Conservation (phyloP, 2,797 vertebrate species). For the Orestias chungarensis region DNA sequence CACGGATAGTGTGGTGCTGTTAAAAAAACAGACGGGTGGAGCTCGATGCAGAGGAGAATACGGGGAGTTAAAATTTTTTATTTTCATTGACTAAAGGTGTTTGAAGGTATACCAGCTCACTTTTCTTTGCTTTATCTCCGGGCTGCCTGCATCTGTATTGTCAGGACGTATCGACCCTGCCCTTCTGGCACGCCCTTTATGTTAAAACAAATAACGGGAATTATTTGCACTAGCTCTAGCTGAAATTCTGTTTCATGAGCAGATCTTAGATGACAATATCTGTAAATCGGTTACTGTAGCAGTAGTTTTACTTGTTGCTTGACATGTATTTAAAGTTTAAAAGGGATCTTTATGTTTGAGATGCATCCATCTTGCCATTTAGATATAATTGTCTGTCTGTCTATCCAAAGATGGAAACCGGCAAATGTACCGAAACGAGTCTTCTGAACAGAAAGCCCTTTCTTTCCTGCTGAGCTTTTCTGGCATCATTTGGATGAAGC, state of each 20-base stretch:
- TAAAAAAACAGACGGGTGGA: constrained; percentile 26
- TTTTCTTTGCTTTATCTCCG: constrained; percentile 20
- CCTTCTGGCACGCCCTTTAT: constrained; percentile 40
- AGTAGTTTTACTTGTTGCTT: not conserved
- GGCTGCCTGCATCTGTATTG: constrained; percentile 10
- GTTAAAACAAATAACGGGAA: constrained; percentile 50
- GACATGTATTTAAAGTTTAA: constrained; percentile 4
- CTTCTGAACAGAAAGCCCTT: constrained; percentile 36
- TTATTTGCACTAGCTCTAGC: constrained; percentile 28
- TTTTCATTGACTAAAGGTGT: constrained; percentile 23
- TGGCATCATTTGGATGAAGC: constrained; percentile 11
- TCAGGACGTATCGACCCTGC: constrained; percentile 25
- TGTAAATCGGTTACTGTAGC: not conserved
- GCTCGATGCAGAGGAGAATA: constrained; percentile 23
- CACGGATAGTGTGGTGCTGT: constrained; percentile 21
- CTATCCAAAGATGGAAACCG: constrained; percentile 7
- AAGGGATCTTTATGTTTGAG: not conserved
- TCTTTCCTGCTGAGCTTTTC: constrained; percentile 24
- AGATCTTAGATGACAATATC: not conserved
- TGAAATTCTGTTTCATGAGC: constrained; percentile 12
- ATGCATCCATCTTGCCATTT: no score
- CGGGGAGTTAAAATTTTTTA: constrained; percentile 30
- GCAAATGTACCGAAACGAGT: constrained; percentile 39
- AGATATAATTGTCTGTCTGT: no score
- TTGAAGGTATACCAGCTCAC: constrained; percentile 31